Evolutionary conservation across 2,113 vertebrate species (phyloP).

Genomic region (Sula dactylatra): DNA sequence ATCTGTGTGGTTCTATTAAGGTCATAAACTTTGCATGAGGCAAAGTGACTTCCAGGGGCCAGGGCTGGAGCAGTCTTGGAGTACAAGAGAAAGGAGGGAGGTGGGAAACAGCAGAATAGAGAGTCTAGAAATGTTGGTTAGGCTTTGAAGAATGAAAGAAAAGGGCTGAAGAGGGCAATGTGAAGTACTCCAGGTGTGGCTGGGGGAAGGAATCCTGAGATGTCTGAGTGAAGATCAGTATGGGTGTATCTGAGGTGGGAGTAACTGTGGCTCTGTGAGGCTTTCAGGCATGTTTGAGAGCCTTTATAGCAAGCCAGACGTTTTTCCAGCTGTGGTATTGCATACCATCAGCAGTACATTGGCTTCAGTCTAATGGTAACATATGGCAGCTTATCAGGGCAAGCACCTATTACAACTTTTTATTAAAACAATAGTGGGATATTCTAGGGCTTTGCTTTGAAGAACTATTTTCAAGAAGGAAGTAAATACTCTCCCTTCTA

Average conservation of each 20-base stretch:
- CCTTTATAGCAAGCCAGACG: neutral
- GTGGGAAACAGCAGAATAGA: neutral
- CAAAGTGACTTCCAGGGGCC: neutral
- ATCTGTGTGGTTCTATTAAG: neutral
- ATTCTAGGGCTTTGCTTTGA: neutral
- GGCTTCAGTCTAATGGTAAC: neutral
- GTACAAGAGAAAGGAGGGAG: neutral
- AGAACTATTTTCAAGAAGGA: neutral
- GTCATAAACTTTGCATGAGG: neutral
- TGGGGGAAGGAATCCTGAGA: neutral
- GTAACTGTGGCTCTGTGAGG: neutral
- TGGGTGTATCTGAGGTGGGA: neutral
- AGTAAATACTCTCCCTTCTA: neutral
- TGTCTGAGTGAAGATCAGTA: neutral
- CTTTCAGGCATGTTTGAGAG: neutral
- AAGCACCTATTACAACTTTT: neutral
- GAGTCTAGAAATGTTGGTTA: neutral
- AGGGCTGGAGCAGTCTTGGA: neutral
- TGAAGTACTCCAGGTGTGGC: neutral
- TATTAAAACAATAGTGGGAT: neutral
- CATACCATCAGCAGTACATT: neutral
- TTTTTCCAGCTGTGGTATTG: neutral
- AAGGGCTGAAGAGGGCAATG: neutral
- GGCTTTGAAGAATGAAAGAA: neutral
- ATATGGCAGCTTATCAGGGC: neutral